These are phyloP conservation scores for Diadema setosum DNA, from an alignment of 35 echinoderm and acorn worm genomes.

Conservation along the genomic window DNA sequence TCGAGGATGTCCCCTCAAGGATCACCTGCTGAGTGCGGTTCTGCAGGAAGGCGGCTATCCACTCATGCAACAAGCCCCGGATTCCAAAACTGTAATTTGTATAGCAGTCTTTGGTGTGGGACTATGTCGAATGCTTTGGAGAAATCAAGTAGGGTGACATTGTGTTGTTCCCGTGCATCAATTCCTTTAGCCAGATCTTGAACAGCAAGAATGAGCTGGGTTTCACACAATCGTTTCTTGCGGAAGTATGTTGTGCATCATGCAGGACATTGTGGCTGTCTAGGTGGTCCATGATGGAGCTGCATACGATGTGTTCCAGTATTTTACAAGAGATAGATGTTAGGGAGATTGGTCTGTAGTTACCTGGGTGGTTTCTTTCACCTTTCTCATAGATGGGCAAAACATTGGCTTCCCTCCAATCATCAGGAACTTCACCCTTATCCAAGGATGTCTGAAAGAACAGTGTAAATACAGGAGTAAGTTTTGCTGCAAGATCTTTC, in stretches of 20 bases:
- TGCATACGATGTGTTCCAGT: slow-evolving; percentile 25
- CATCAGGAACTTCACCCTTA: background rate
- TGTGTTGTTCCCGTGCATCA: background rate
- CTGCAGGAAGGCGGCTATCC: too few relatives aligned
- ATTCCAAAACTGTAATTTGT: too few relatives aligned
- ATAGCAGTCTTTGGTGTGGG: background rate
- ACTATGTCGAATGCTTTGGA: background rate
- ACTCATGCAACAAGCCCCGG: too few relatives aligned
- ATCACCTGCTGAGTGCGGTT: too few relatives aligned
- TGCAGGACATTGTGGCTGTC: background rate
- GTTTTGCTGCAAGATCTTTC: too few relatives aligned
- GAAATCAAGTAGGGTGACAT: background rate
- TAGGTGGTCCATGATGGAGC: background rate
- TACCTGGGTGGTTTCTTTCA: background rate
- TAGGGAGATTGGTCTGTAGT: slow-evolving; percentile 40
- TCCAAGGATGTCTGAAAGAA: background rate
- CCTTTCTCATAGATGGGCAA: slow-evolving; percentile 38
- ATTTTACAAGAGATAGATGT: slow-evolving; percentile 33
- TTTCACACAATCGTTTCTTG: slow-evolving; percentile 11
- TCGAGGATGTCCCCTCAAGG: too few relatives aligned
- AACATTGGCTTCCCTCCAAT: slow-evolving; percentile 37
- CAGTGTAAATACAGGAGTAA: background rate
- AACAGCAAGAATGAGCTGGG: slow-evolving; percentile 1
- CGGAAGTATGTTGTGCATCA: slow-evolving; percentile 15
- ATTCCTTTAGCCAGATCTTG: slow-evolving; percentile 26